Percentiles rank a stretch among this genome's conserved stretches.
These are phyloP conservation scores for Drosophila punjabiensis DNA, from an alignment of 1,140 invertebrate genomes.

Conservation along the genomic window DNA sequence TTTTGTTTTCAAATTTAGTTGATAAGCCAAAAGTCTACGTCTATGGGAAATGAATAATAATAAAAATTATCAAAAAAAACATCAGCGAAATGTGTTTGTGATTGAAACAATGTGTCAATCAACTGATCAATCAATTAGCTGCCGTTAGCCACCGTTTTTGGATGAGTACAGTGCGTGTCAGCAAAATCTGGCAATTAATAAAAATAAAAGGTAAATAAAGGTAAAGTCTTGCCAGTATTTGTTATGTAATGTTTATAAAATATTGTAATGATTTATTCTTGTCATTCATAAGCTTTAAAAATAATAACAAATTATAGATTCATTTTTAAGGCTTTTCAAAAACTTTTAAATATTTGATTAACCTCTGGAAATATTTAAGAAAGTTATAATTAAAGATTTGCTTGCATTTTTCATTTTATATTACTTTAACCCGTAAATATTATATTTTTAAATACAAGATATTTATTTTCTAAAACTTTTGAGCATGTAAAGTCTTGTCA, in stretches of 20 bases:
- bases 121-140: conserved; percentile 19
- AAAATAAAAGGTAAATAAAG: no score
- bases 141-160: conserved; percentile 12
- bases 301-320: no score
- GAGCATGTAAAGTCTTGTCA: not conserved
- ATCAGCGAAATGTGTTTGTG: not conserved
- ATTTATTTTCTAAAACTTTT: not conserved
- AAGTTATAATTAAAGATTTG: not conserved
- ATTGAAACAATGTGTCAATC: conserved; percentile 24
- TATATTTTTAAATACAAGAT: not conserved
- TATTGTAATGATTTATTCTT: no score
- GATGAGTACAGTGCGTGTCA: conserved; percentile 22
- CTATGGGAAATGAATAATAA: conserved; percentile 45
- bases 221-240: no score
- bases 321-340: not conserved
- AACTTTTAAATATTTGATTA: not conserved
- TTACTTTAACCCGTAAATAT: not conserved
- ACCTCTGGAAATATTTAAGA: not conserved
- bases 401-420: not conserved
- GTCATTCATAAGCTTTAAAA: no score
- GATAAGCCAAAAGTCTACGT: conserved; percentile 38
- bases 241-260: no score
- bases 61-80: conserved; percentile 18
- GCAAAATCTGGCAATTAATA: no score
- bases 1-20: conserved; percentile 52